phyloP scores from a whole-genome alignment of 2,888 invertebrate genomes.

The Standfussiana lucernea region DNA sequence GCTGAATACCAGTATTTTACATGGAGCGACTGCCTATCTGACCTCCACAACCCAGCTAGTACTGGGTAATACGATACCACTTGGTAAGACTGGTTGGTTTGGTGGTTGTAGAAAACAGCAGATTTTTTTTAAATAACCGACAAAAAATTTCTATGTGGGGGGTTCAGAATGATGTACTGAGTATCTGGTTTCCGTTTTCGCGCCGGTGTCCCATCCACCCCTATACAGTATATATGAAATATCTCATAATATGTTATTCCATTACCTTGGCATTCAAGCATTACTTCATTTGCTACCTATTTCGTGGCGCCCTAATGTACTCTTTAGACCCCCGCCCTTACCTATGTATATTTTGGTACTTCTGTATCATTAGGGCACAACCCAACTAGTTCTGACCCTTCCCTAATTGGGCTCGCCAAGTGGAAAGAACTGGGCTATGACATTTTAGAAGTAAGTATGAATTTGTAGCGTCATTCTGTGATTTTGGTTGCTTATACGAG shows the following conservation, averaged over 20 bases:
- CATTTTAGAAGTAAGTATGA: constrained; percentile 17
- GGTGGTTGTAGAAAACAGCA: too few relatives aligned
- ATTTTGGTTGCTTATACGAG: background rate
- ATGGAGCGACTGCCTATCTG: too few relatives aligned
- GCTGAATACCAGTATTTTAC: too few relatives aligned
- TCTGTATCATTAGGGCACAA: constrained; percentile 31
- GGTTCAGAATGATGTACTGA: too few relatives aligned
- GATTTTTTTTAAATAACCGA: too few relatives aligned
- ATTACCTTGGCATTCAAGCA: background rate
- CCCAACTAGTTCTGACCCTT: constrained; percentile 43
- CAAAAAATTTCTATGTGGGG: too few relatives aligned
- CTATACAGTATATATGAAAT: too few relatives aligned
- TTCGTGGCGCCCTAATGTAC: background rate
- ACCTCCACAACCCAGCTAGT: too few relatives aligned
- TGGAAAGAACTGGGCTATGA: constrained; percentile 16
- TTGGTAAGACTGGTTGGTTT: too few relatives aligned
- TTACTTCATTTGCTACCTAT: constrained; percentile 15
- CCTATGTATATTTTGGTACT: constrained; percentile 35
- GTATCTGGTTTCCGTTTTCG: too few relatives aligned
- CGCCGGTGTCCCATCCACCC: too few relatives aligned
- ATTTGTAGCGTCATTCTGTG: constrained; percentile 4
- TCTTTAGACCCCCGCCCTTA: constrained; percentile 27
- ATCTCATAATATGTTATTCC: constrained; percentile 3
- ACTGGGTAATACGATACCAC: too few relatives aligned
- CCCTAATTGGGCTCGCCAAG: constrained; percentile 39